These are phyloP conservation scores for Seriola dumerili DNA, from an alignment of 2,113 vertebrate genomes.

Conservation along the genomic window DNA sequence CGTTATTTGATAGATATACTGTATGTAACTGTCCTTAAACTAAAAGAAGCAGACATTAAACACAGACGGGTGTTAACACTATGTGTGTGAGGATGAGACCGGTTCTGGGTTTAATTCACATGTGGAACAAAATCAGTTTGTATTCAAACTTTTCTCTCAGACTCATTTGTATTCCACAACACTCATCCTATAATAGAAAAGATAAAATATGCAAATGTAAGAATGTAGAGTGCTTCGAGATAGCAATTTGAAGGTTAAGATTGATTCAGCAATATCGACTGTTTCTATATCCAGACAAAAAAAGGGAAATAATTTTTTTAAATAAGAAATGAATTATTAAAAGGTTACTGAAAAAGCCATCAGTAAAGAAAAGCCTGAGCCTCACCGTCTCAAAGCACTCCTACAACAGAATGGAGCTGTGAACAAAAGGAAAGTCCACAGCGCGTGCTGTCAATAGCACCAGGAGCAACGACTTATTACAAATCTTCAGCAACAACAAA, in stretches of 20 bases:
- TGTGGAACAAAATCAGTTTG: constrained; percentile 50
- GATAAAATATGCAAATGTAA: constrained; percentile 75
- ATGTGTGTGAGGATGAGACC: constrained; percentile 27
- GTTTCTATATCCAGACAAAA: constrained; percentile 42
- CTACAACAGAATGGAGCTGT: constrained; percentile 18
- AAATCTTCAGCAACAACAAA: constrained; percentile 28
- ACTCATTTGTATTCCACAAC: constrained; percentile 72
- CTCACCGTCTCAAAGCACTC: constrained; percentile 37
- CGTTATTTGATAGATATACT: not conserved
- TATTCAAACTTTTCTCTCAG: constrained; percentile 41
- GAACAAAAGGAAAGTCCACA: constrained; percentile 26
- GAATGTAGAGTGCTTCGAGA: constrained; percentile 54
- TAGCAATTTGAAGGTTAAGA: constrained; percentile 71
- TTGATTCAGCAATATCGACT: constrained; percentile 68
- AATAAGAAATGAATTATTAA: constrained; percentile 51
- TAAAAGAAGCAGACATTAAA: constrained; percentile 40
- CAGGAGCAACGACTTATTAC: constrained; percentile 6
- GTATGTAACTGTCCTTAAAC: not conserved
- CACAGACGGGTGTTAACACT: constrained; percentile 38
- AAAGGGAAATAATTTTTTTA: constrained; percentile 19
- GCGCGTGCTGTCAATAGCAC: constrained; percentile 17
- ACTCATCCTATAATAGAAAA: constrained; percentile 69
- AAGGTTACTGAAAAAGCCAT: constrained; percentile 54
- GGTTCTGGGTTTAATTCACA: constrained; percentile 35
- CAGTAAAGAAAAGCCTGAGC: constrained; percentile 38